phyloP scores from a whole-genome alignment of 2,797 vertebrate genomes.

The Hippocampus kuda region DNA sequence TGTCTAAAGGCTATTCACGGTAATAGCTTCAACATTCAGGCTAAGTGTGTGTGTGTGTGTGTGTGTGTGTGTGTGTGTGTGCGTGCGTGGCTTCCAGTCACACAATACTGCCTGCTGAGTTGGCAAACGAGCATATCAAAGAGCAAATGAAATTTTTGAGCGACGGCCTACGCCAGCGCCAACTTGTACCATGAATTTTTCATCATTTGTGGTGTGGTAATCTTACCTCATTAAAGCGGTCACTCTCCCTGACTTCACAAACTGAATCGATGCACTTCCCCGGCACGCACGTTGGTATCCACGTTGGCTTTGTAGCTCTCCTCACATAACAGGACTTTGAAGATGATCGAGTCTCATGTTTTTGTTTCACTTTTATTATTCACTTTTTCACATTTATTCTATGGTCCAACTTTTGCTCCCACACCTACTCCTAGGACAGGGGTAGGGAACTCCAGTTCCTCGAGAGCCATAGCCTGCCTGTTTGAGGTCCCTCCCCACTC shows the following conservation, averaged over 20 bases:
- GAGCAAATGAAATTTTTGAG: constrained; percentile 66
- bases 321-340: neutral
- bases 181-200: constrained; percentile 69
- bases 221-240: constrained; percentile 64
- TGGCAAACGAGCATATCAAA: constrained; percentile 71
- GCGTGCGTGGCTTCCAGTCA: constrained; percentile 50
- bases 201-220: constrained; percentile 60
- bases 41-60: constrained; percentile 48
- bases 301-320: constrained; percentile 1
- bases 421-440: neutral
- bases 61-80: constrained; percentile 27
- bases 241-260: constrained; percentile 36
- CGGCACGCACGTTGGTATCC: neutral
- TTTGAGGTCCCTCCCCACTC: no score
- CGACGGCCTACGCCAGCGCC: constrained; percentile 56
- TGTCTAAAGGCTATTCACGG: constrained; percentile 53
- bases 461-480: no score
- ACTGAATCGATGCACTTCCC: neutral
- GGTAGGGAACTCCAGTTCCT: no score
- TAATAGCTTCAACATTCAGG: constrained; percentile 59
- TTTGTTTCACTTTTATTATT: constrained; percentile 2
- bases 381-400: neutral
- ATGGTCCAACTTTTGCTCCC: neutral
- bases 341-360: neutral
- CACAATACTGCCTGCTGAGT: constrained; percentile 61